phyloP scores from a whole-genome alignment of 37 sponge, comb jelly and placozoan genomes.

The Chondrosia reniformis region DNA sequence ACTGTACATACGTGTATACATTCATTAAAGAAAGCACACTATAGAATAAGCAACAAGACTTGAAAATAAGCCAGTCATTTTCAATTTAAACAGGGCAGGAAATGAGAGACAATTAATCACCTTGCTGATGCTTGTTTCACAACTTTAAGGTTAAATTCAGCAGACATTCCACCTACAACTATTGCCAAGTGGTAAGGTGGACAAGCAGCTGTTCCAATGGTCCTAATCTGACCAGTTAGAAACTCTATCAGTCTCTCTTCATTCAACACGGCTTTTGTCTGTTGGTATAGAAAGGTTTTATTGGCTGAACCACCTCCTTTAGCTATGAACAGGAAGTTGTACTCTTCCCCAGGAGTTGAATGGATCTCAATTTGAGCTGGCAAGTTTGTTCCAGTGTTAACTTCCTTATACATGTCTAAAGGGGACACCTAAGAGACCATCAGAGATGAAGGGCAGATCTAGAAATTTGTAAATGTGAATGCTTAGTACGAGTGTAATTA shows the following conservation, averaged over 20 bases:
- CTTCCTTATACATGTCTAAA: conserved; percentile 49
- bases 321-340: conserved; percentile 49
- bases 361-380: conserved; percentile 55
- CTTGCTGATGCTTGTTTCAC: conserved; percentile 38
- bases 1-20: too few relatives aligned
- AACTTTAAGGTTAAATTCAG: conserved; percentile 50
- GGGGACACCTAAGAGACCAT: conserved; percentile 27
- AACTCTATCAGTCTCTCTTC: conserved; percentile 26
- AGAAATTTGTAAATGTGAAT: neutral
- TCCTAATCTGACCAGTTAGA: conserved; percentile 26
- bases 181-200: conserved; percentile 54
- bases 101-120: neutral
- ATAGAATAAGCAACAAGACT: too few relatives aligned
- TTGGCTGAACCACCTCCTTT: conserved; percentile 61
- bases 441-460: neutral
- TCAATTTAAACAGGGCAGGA: too few relatives aligned
- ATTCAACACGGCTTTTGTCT: conserved; percentile 54
- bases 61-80: too few relatives aligned
- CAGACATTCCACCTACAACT: conserved; percentile 43
- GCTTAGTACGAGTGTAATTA: neutral
- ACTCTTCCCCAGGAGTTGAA: conserved; percentile 23
- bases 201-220: conserved; percentile 52
- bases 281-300: conserved; percentile 55
- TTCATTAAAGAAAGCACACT: too few relatives aligned
- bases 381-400: conserved; percentile 51